Conservation (phyloP, 2,888 invertebrate genomes). For the Pardosa pseudoannulata region DNA sequence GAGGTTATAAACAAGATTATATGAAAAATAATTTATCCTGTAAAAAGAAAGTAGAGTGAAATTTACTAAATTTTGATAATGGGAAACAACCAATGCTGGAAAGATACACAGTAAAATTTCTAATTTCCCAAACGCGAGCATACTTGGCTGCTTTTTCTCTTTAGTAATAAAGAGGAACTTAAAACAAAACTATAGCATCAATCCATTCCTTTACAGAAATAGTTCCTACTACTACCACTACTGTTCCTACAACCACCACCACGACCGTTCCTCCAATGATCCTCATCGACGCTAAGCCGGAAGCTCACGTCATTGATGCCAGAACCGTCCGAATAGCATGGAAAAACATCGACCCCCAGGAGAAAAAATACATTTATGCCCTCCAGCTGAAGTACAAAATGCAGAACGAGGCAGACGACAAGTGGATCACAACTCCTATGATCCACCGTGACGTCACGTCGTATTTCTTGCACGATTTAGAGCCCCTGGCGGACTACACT, state of each 20-base stretch:
- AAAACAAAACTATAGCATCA: neutral
- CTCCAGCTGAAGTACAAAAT: slow-evolving; percentile 88
- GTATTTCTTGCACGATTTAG: slow-evolving; percentile 87
- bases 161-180: no score
- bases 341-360: slow-evolving; percentile 88
- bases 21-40: no score
- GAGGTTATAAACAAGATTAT: no score
- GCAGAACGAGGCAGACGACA: slow-evolving; percentile 84
- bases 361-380: slow-evolving; percentile 90
- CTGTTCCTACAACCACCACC: slow-evolving; percentile 75
- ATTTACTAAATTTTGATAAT: no score
- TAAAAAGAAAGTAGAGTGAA: no score
- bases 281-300: slow-evolving; percentile 85
- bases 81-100: no score
- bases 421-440: slow-evolving; percentile 89
- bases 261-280: slow-evolving; percentile 82
- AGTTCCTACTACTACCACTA: slow-evolving; percentile 78
- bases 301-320: slow-evolving; percentile 84
- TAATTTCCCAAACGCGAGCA: no score
- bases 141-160: no score
- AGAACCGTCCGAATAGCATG: slow-evolving; percentile 85
- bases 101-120: no score
- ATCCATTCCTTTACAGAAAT: slow-evolving; percentile 28
- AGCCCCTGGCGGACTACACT: slow-evolving; percentile 88
- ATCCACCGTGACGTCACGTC: slow-evolving; percentile 89